Base-by-base conservation (phyloP, 1,140 invertebrate genomes). In the Aphis gossypii region DNA sequence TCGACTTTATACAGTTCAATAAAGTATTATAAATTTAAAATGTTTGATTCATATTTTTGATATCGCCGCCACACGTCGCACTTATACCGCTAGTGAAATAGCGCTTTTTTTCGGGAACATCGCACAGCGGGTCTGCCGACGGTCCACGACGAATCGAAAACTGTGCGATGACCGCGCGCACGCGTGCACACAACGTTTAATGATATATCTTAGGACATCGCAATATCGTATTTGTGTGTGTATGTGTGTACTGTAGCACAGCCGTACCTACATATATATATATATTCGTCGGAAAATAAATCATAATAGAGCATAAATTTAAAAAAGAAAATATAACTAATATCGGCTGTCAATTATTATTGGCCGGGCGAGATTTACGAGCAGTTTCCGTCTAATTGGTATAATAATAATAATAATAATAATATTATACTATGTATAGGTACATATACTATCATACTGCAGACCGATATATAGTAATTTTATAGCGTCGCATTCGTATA, bases 301-400 rank as follows among this genome's bases (percentile, higher is more conserved):
- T 90, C 89, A 90, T 44, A 90, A 90, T 41, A 20, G 89, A 20
- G 35, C 21, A 90, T 38, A 25, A 68, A 90, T 90, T 90, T n/a
- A 46, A 90, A 90, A 76, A 76, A 76, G 60, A 76, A 90, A 60
- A 11, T 41, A 90, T 90, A 90, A 68, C 89, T 90, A 90, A 90
- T 60, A 68, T 60, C 0, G 18, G 56, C 54, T 90, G 89, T 60
- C 89, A 90, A 90, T 90, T 90, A 90, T 90, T 38, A 76, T 76
- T n/a, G 56, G 41, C 14, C 54, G 89, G 11, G 44, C 89, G 56
- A 44, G 89, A 90, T 90, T 90, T 90, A 90, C 7, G 89, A 90
- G 60, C n/a, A 20, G 89, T 90, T 44, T 60, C 88, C 88, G 54
- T 90, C 89, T 68, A 90, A 90, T 90, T 90, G 89, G 54, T 90